Conservation (phyloP, 2,888 invertebrate genomes). For the Lysandra bellargus region DNA sequence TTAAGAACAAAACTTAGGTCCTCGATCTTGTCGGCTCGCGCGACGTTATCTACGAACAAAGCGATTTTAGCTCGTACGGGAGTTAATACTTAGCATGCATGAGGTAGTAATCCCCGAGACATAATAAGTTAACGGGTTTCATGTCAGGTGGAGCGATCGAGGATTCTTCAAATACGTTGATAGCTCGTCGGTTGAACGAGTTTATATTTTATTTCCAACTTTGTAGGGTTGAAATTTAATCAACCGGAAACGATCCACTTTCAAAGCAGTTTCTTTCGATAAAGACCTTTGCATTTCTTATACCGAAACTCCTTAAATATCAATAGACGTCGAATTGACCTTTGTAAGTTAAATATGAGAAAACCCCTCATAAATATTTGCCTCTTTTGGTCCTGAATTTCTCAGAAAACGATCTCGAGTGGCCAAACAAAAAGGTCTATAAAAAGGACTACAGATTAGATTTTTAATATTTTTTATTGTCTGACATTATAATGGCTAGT, state of each 20-base stretch:
- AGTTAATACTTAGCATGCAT: not conserved
- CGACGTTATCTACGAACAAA: not conserved
- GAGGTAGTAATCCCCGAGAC: not conserved
- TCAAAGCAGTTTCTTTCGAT: conserved; percentile 19
- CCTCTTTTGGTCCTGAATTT: conserved; percentile 17
- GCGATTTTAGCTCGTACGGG: not conserved
- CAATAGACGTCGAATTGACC: conserved; percentile 23
- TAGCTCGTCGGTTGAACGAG: not conserved
- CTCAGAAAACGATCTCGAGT: conserved; percentile 10
- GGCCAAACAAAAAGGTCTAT: conserved; percentile 14
- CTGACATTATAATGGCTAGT: not conserved
- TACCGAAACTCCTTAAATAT: conserved; percentile 26
- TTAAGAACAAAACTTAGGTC: not conserved
- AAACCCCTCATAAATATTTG: conserved; percentile 26
- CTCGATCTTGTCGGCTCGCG: not conserved
- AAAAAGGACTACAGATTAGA: not conserved
- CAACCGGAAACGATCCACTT: conserved; percentile 17
- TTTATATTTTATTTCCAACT: conserved; percentile 16
- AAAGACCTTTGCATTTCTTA: conserved; percentile 20
- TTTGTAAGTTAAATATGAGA: conserved; percentile 24
- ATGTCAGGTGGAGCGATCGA: conserved; percentile 14
- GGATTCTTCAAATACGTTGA: conserved; percentile 8
- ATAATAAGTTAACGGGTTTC: conserved; percentile 1
- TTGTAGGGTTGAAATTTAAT: conserved; percentile 21
- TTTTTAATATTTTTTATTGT: not conserved